These are phyloP conservation scores for Gerosis bhagava DNA, from an alignment of 2,888 invertebrate species.

Conservation along the genomic window DNA sequence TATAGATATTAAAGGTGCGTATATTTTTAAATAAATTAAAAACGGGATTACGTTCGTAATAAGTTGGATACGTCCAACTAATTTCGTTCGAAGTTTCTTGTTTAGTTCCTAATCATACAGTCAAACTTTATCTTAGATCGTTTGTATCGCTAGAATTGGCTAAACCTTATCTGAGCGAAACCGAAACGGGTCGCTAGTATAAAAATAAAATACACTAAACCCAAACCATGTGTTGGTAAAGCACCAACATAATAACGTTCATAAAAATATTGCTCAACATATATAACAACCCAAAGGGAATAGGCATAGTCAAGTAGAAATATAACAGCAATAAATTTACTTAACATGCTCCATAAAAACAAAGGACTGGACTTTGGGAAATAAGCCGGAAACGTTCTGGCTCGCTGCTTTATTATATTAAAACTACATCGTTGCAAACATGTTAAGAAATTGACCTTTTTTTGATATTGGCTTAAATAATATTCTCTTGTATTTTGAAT, in stretches of 20 bases:
- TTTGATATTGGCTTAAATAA: conserved; percentile 70
- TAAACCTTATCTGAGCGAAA: no score
- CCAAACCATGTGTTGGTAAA: conserved; percentile 43
- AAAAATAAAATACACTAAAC: no score
- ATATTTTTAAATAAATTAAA: no score
- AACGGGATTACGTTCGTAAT: no score
- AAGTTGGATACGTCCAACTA: no score
- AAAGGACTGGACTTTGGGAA: conserved; percentile 43
- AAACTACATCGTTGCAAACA: conserved; percentile 19
- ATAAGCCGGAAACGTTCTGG: conserved; percentile 38
- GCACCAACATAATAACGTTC: conserved; percentile 44
- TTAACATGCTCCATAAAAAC: conserved; percentile 51
- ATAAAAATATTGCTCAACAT: conserved; percentile 48
- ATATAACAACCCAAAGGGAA: conserved; percentile 44
- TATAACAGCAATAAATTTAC: conserved; percentile 55
- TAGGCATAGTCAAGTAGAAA: conserved; percentile 47
- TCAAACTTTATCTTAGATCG: no score
- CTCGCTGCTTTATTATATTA: conserved; percentile 21
- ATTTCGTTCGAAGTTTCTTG: no score
- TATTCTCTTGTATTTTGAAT: conserved; percentile 75
- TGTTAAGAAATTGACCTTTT: conserved; percentile 47
- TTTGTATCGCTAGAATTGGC: no score
- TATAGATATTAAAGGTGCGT: no score
- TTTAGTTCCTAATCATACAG: no score
- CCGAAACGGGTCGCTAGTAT: no score